phyloP scores from a whole-genome alignment of 2,113 vertebrate species.

The Petroica traversi region DNA sequence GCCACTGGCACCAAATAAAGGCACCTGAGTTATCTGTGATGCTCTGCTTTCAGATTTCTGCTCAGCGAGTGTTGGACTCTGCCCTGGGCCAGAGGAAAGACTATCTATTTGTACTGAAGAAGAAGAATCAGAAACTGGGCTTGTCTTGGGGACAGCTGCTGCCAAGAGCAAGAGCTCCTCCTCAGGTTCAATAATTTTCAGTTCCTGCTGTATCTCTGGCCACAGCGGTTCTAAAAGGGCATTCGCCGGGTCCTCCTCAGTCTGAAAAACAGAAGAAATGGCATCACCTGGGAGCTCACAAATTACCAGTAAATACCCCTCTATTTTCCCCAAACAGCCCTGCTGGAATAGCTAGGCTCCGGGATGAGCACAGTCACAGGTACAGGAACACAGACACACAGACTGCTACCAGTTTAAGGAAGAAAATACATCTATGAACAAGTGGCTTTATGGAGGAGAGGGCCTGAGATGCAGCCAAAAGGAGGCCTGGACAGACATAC shows the following conservation, averaged over 20 bases:
- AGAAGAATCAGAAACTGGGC: background rate
- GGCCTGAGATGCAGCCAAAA: background rate
- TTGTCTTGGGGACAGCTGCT: background rate
- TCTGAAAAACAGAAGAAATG: conserved; percentile 72
- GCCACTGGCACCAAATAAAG: background rate
- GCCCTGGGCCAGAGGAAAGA: background rate
- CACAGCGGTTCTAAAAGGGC: conserved; percentile 69
- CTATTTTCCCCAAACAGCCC: background rate
- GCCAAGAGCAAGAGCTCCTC: conserved; percentile 70
- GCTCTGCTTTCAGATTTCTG: background rate
- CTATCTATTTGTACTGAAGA: background rate
- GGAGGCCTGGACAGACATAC: background rate
- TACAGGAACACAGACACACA: background rate
- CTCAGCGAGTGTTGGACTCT: background rate
- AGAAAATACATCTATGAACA: background rate
- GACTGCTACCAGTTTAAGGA: background rate
- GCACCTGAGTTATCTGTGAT: background rate
- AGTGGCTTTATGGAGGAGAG: background rate
- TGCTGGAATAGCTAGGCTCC: background rate
- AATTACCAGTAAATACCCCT: background rate
- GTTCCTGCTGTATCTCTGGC: conserved; percentile 83
- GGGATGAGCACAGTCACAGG: background rate
- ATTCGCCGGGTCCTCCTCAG: conserved; percentile 44
- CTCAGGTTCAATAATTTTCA: conserved; percentile 88
- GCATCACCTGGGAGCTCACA: background rate